Percentiles rank a stretch among this genome's conserved stretches.
Conservation (phyloP, 53 echinoderm and acorn worm species). For the Mesocentrotus franciscanus region DNA sequence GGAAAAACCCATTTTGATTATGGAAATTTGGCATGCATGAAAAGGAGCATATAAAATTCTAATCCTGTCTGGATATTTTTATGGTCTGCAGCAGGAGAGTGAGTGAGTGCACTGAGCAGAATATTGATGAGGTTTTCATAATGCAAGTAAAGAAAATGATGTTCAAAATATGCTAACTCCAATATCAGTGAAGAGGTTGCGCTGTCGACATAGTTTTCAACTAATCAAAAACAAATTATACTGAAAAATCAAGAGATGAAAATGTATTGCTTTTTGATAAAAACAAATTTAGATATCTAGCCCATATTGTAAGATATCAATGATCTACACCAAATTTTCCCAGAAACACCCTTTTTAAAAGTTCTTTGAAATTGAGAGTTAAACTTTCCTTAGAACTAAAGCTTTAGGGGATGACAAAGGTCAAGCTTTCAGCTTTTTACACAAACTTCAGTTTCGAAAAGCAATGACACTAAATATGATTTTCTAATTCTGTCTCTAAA, state of each 20-base stretch:
- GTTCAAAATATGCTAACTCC: neutral
- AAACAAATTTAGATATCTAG: neutral
- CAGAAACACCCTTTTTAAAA: neutral
- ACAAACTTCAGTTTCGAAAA: neutral
- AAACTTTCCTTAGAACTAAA: neutral
- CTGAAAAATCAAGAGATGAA: neutral
- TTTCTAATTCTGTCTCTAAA: too few species aligned
- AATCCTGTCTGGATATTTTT: neutral
- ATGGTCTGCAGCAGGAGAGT: neutral
- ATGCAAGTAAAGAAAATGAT: neutral
- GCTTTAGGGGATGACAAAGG: too few species aligned
- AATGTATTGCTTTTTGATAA: neutral
- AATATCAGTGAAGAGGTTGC: neutral
- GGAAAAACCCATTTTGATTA: slow-evolving; percentile 43
- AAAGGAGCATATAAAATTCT: slow-evolving; percentile 6
- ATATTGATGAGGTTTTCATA: slow-evolving; percentile 7
- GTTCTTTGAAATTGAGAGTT: neutral
- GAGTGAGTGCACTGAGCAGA: neutral
- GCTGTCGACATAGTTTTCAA: neutral
- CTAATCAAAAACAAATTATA: neutral
- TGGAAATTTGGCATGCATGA: slow-evolving; percentile 33
- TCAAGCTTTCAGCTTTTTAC: neutral
- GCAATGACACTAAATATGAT: too few species aligned
- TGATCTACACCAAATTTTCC: neutral
- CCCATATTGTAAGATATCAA: neutral